These are phyloP conservation scores for Adineta ricciae DNA, from an alignment of 2,888 invertebrate genomes.

Conservation along the genomic window DNA sequence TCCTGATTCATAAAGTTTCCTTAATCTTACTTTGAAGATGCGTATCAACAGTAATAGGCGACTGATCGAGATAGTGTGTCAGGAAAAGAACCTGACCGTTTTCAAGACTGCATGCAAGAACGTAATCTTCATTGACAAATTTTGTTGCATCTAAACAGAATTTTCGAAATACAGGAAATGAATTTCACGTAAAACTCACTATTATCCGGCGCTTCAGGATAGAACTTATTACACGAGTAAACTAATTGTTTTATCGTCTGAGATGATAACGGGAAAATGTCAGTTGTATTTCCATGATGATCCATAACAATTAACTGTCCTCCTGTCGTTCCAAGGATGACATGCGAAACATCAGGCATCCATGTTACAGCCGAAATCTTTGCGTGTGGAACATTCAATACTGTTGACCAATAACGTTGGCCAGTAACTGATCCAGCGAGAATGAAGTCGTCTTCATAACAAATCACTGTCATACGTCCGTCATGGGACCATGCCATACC, in stretches of 20 bases:
- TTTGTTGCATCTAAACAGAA: neutral
- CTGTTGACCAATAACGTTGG: conserved; percentile 93
- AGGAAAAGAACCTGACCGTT: neutral
- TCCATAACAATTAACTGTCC: conserved; percentile 93
- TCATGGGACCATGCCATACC: conserved; percentile 98
- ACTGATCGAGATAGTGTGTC: neutral
- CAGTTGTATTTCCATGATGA: conserved; percentile 35
- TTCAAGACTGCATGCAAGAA: conserved; percentile 74
- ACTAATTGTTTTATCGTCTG: neutral
- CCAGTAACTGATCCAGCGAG: conserved; percentile 92
- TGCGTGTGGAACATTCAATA: conserved; percentile 76
- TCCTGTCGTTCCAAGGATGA: conserved; percentile 85
- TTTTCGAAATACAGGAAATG: neutral
- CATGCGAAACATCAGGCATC: conserved; percentile 88
- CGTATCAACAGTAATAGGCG: neutral
- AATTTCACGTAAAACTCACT: neutral
- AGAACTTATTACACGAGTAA: conserved; percentile 12
- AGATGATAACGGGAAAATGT: neutral
- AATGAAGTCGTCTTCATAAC: conserved; percentile 97
- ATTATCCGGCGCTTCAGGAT: neutral
- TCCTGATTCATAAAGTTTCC: no score
- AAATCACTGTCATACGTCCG: conserved; percentile 92
- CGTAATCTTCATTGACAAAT: conserved; percentile 52
- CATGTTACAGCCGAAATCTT: conserved; percentile 91
- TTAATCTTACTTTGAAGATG: neutral